Base-by-base conservation (phyloP, 1,140 invertebrate species). In the Drosophila punjabiensis region DNA sequence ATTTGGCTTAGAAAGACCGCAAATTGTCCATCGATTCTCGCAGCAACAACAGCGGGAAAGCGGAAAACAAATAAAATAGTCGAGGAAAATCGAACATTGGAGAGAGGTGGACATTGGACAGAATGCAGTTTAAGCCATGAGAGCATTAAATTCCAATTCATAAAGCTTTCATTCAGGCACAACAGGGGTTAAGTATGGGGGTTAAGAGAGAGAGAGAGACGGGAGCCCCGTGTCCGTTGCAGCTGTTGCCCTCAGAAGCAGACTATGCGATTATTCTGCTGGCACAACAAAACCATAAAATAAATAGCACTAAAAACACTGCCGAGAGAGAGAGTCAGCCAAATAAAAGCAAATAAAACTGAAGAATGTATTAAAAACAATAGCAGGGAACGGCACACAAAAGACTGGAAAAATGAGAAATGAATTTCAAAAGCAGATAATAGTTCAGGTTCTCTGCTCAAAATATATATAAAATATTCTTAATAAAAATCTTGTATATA, bases 1-100 rank as follows among this genome's bases (percentile, higher is more conserved):
- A 76, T 76, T 76, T 65, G 71, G 59, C 71, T 76, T 76, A 48
- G 73, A 50, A 41, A 35, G 59, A 76, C 71, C 60, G 39, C 67
- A 73, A 35, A 50, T 50, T 73, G 53, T 48, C 53, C 53, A 76
- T 64, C 73, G 55, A 71, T 60, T 35, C 66, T 7, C 3, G 10
- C 8, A 50, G 20, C 5, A 48, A 71, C 13, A 67, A 39, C 5
- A n/a, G 24, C 24, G 4, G 41, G 24, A 10, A 52, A 52, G 30
- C 45, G 13, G 20, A 28, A 48, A 30, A 18, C 45, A 48, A 41
- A 64, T 16, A 35, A 58, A 24, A 18, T 20, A 35, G 13, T 13
- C 8, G 4, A 5, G 11, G 16, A 18, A 28, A 18, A 18, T 45
- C n/a, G 43, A 18, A 20, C 5, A 13, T 20, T 10, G 43, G 43